Conservation (phyloP, 2,888 invertebrate species). For the Drosophila phalerata region DNA sequence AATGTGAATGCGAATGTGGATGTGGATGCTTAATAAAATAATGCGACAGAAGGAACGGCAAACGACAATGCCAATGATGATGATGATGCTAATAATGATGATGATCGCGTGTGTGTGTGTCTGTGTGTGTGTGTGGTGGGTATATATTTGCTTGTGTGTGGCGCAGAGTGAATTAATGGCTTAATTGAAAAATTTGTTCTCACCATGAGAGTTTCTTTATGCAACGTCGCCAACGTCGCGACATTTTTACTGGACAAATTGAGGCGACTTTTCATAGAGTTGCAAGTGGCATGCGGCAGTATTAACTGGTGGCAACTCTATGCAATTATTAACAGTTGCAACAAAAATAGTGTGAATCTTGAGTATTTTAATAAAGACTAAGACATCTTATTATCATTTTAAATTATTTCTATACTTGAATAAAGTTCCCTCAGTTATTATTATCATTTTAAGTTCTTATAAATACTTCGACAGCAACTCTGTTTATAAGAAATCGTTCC, state of each 20-base stretch:
- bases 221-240: conserved; percentile 25
- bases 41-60: conserved; percentile 82
- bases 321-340: not conserved
- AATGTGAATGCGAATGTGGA: conserved; percentile 14
- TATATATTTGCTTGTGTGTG: conserved; percentile 54
- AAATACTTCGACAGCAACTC: not conserved
- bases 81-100: conserved; percentile 46
- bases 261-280: conserved; percentile 46
- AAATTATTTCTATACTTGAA: not conserved
- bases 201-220: conserved; percentile 75
- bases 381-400: not conserved
- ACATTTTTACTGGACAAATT: conserved; percentile 63
- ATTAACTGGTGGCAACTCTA: conserved; percentile 8
- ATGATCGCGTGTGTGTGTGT: conserved; percentile 32
- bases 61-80: conserved; percentile 47
- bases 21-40: conserved; percentile 82
- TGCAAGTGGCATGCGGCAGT: conserved; percentile 16
- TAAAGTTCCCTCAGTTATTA: not conserved
- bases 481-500: not conserved
- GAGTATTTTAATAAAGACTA: not conserved
- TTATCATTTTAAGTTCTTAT: not conserved
- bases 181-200: conserved; percentile 85
- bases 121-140: conserved; percentile 36
- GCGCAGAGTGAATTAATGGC: conserved; percentile 83
- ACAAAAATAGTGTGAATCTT: too few relatives aligned